Conservation (phyloP, 1,140 invertebrate genomes). For the Sipha flava region DNA sequence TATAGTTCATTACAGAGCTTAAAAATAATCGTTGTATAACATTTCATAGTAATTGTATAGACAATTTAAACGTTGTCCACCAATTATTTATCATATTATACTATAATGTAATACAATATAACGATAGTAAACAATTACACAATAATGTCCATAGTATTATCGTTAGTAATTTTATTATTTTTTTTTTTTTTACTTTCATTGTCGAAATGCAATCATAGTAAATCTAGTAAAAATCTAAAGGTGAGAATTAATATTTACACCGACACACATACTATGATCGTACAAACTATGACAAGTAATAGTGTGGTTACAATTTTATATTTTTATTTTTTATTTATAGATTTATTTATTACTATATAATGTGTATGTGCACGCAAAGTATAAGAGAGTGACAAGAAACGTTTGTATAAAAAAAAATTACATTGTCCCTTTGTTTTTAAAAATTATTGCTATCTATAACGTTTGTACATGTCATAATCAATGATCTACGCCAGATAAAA, state of each 20-base stretch:
- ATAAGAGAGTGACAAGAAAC: background rate
- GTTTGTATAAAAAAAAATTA: background rate
- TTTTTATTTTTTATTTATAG: background rate
- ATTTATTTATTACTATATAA: background rate
- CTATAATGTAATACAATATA: too few relatives aligned
- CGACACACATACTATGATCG: background rate
- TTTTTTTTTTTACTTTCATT: background rate
- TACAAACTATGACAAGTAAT: background rate
- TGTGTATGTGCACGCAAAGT: background rate
- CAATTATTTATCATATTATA: too few relatives aligned
- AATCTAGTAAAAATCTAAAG: background rate
- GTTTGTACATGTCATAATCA: background rate
- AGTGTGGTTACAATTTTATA: background rate
- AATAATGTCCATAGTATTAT: background rate
- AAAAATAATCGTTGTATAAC: background rate
- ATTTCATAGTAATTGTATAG: background rate
- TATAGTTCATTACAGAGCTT: background rate
- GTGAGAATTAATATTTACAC: background rate
- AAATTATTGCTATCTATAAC: background rate
- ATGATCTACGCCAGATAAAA: background rate
- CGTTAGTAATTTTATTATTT: too few relatives aligned
- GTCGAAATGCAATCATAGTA: background rate
- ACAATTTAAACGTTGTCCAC: background rate
- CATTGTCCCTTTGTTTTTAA: background rate
- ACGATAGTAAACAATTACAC: background rate